Conservation (phyloP, 2,797 vertebrate species). For the Cynodonichthys magdalenae region DNA sequence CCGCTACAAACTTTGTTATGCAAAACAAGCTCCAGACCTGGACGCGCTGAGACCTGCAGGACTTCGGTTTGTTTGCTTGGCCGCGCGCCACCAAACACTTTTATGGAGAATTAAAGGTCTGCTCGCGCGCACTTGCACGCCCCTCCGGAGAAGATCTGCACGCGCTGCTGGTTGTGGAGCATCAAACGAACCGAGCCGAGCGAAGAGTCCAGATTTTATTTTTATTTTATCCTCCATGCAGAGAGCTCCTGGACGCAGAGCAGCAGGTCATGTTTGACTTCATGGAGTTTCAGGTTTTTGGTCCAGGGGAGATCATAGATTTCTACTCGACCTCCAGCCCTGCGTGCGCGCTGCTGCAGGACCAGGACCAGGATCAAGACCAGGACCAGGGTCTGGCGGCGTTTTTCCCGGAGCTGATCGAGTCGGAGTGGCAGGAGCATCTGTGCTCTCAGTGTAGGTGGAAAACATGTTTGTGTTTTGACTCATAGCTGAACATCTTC, state of each 20-base stretch:
- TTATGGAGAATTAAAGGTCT: conserved; percentile 9
- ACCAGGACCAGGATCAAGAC: conserved; percentile 77
- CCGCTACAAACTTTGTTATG: conserved; percentile 61
- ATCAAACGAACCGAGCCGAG: conserved; percentile 63
- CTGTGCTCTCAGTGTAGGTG: conserved; percentile 92
- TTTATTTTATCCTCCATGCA: conserved; percentile 34
- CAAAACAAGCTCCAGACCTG: conserved; percentile 39
- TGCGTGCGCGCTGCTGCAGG: conserved; percentile 86
- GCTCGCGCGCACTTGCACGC: conserved; percentile 26
- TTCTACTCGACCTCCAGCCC: conserved; percentile 88
- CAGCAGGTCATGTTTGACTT: conserved; percentile 90
- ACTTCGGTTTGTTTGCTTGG: conserved; percentile 2
- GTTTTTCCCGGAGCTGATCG: conserved; percentile 91
- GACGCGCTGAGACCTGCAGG: conserved; percentile 14
- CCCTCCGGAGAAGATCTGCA: conserved; percentile 26
- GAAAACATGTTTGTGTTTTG: background rate
- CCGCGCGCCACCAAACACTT: conserved; percentile 25
- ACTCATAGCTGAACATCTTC: too few species aligned
- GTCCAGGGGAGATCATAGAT: conserved; percentile 89
- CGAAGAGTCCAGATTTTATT: background rate
- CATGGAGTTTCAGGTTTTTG: conserved; percentile 92
- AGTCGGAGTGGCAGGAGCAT: conserved; percentile 87
- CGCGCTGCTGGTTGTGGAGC: conserved; percentile 30
- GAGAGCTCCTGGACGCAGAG: conserved; percentile 74
- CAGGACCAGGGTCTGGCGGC: conserved; percentile 86